These are phyloP conservation scores for Drosophila austrosaltans DNA, from an alignment of 2,888 invertebrate species.

Conservation along the genomic window DNA sequence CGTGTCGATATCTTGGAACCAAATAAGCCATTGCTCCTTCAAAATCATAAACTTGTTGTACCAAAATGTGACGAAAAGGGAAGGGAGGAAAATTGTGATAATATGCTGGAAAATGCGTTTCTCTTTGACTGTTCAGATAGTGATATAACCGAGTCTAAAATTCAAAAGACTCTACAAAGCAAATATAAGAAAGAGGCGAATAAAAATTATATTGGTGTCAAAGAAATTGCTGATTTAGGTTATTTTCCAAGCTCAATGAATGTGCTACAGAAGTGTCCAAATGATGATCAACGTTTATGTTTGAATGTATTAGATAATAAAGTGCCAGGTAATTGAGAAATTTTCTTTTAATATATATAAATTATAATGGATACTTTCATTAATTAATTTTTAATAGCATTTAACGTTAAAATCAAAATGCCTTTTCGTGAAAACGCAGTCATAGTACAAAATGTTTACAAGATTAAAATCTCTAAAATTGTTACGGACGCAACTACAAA, in stretches of 20 bases:
- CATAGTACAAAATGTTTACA: slow-evolving; percentile 43
- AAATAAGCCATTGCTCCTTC: slow-evolving; percentile 49
- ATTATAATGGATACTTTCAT: not conserved
- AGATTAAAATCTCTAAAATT: slow-evolving; percentile 70
- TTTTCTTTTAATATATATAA: too few species aligned
- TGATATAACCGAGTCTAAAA: not conserved
- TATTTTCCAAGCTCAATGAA: slow-evolving; percentile 59
- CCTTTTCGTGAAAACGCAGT: slow-evolving; percentile 76
- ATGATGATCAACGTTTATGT: slow-evolving; percentile 63
- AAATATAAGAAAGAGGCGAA: not conserved
- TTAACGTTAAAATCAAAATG: slow-evolving; percentile 74
- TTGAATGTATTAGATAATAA: slow-evolving; percentile 74
- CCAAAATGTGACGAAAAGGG: slow-evolving; percentile 31
- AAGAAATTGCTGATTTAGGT: slow-evolving; percentile 50
- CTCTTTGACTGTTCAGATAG: not conserved
- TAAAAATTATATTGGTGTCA: not conserved
- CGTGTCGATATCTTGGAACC: slow-evolving; percentile 72
- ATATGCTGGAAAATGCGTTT: slow-evolving; percentile 11
- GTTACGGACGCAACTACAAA: slow-evolving; percentile 77
- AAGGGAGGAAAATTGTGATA: not conserved
- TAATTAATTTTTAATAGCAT: slow-evolving; percentile 50
- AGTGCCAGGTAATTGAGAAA: slow-evolving; percentile 66
- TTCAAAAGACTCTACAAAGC: not conserved
- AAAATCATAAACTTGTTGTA: slow-evolving; percentile 63
- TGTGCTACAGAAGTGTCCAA: slow-evolving; percentile 64